A percentile compares a stretch with the other conserved stretches of the same genome.
These are phyloP conservation scores for Podiceps cristatus DNA, from an alignment of 2,113 vertebrate species.

Conservation along the genomic window DNA sequence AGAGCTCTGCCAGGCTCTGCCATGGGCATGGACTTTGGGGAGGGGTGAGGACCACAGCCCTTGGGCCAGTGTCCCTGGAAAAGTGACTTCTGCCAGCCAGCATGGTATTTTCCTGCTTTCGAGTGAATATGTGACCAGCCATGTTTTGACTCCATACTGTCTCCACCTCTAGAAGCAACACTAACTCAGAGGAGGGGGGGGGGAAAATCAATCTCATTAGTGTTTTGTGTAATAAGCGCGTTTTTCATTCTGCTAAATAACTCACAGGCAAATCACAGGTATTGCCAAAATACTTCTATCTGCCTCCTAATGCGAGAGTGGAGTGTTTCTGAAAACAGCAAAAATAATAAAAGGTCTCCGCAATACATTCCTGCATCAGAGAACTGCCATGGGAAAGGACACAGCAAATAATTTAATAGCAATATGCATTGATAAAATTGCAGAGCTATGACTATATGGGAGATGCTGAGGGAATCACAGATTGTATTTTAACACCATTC, in stretches of 20 bases:
- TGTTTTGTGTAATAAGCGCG: neutral
- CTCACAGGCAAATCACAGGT: neutral
- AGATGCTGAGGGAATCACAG: neutral
- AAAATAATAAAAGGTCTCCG: neutral
- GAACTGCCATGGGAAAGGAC: neutral
- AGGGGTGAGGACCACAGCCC: neutral
- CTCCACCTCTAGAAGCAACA: neutral
- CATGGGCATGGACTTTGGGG: neutral
- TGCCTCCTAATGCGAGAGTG: neutral
- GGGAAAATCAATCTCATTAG: neutral
- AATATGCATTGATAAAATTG: neutral
- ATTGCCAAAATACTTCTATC: neutral
- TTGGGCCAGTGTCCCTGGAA: neutral
- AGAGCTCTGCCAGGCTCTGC: neutral
- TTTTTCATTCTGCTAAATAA: neutral
- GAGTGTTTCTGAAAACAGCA: neutral
- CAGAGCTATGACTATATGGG: neutral
- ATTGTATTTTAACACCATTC: neutral
- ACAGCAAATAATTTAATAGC: neutral
- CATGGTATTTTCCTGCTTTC: neutral
- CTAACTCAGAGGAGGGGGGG: neutral
- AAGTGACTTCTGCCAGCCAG: neutral
- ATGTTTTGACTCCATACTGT: neutral
- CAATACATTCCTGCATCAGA: neutral
- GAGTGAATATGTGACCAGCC: neutral